Percentiles rank a stretch among this genome's conserved stretches.
phyloP scores from a whole-genome alignment of 2,797 vertebrate genomes.

The Molossus molossus region DNA sequence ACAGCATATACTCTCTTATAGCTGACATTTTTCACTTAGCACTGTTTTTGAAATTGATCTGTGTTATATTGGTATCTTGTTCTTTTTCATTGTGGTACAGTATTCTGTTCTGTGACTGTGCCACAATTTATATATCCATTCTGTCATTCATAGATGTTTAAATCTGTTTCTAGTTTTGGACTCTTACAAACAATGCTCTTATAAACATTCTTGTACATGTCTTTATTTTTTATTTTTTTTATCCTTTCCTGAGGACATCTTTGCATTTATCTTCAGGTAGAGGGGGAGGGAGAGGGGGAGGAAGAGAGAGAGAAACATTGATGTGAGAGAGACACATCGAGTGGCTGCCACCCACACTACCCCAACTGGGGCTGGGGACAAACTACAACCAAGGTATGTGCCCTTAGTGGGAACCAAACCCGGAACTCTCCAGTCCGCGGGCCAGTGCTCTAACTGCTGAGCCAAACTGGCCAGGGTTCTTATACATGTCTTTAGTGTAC shows the following conservation, averaged over 20 bases:
- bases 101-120: not conserved
- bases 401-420: too few relatives aligned
- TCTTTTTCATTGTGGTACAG: not conserved
- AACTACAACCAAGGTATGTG: too few relatives aligned
- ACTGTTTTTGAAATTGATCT: not conserved
- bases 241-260: too few relatives aligned
- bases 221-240: not conserved
- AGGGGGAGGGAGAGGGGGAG: too few relatives aligned
- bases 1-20: not conserved
- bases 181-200: not conserved
- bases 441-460: too few relatives aligned
- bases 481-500: not conserved
- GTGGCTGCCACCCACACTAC: too few relatives aligned
- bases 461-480: not conserved
- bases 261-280: too few relatives aligned
- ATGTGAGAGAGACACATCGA: too few relatives aligned
- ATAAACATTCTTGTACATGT: not conserved
- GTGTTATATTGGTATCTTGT: not conserved
- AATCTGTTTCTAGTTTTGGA: conserved; percentile 24
- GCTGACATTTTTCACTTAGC: not conserved
- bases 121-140: not conserved
- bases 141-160: not conserved
- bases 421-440: too few relatives aligned
- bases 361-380: too few relatives aligned
- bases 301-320: too few relatives aligned